Base-by-base conservation (phyloP, 2,113 vertebrate species). In the Poicephalus meyeri region DNA sequence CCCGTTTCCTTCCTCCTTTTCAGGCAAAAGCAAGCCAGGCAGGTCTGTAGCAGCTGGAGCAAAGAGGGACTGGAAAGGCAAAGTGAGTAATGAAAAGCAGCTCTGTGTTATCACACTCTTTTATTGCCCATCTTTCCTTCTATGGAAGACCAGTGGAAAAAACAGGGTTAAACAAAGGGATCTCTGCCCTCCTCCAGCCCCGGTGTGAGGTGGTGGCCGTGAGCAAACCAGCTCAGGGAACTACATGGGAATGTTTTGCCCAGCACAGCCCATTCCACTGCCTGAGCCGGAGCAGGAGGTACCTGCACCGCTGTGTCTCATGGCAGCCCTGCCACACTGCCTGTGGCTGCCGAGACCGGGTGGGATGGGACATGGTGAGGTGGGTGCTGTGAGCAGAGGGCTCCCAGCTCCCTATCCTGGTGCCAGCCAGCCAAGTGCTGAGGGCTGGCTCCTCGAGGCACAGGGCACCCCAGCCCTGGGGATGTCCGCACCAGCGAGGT, bases 351-450 rank as follows among this genome's bases (percentile, higher is more conserved):
- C 7, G 35, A n/a, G 21, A 33, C 39, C 2, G 7, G 37, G 25
- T 21, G 74, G 26, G 46, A 80, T 42, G 63, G n/a, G 8, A 14
- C 21, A 15, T 5, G 11, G 25, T 5, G 50, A 72, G 16, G 13
- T 15, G 69, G 42, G 14, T 7, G 6, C 24, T 23, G 1, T 0
- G 2, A 66, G 41, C 60, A 55, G 42, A 49, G 37, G 25, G 15
- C 29, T 61, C 76, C 44, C 58, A 56, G 56, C 17, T 87, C 50
- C 4, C 1, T 53, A 55, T 81, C 20, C 78, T 35, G 56, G 13
- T 50, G 35, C 35, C 6, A 55, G 39, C 42, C 6, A 7, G 17
- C 12, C 0, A 0, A 37, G 52, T 23, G 41, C 46, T 13, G 58
- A 46, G 74, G 35, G 61, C 11, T 39, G 64, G 14, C 20, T 81